A percentile compares a stretch with the other conserved stretches of the same genome.
phyloP scores from a whole-genome alignment of 2,113 vertebrate genomes.

The Cygnus buccinator region DNA sequence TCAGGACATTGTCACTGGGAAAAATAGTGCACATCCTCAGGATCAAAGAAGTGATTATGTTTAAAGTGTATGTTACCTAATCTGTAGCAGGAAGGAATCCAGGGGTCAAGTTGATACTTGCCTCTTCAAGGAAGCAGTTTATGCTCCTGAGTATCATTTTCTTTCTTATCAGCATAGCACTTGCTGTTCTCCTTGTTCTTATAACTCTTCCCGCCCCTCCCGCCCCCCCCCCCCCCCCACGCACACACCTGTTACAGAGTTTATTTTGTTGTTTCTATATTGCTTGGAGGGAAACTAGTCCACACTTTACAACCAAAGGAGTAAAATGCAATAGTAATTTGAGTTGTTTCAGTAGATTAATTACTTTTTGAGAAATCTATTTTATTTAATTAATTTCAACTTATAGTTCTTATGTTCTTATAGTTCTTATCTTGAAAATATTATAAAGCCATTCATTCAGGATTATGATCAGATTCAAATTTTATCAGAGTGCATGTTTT shows the following conservation, averaged over 20 bases:
- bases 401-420: background rate
- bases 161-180: constrained; percentile 8
- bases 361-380: background rate
- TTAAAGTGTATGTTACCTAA: constrained; percentile 60
- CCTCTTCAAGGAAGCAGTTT: constrained; percentile 64
- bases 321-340: background rate
- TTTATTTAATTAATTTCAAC: background rate
- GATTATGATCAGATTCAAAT: background rate
- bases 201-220: background rate
- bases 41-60: constrained; percentile 59
- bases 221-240: too few species aligned
- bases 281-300: background rate
- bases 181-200: background rate
- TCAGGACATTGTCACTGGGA: constrained; percentile 23
- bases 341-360: background rate
- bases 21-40: constrained; percentile 52
- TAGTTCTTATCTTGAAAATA: background rate
- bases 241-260: background rate
- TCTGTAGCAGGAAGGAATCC: constrained; percentile 58
- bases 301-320: background rate
- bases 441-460: background rate
- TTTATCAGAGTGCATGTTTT: background rate
- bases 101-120: constrained; percentile 38
- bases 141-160: constrained; percentile 18
- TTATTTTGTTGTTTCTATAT: background rate